phyloP scores from a whole-genome alignment of 53 echinoderm and acorn worm genomes.

The Echinometra lucunter region DNA sequence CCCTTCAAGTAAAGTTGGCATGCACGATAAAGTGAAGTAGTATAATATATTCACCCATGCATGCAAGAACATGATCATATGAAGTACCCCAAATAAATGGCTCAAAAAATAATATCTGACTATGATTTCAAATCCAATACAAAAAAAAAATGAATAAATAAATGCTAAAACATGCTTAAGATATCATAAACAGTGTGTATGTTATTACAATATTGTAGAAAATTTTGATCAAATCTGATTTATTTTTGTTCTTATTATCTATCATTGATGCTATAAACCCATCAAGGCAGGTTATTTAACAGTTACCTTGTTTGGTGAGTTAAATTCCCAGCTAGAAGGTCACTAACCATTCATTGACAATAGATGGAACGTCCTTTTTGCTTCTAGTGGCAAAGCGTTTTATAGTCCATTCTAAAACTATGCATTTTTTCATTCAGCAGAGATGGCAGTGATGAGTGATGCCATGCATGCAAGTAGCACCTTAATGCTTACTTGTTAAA shows the following conservation, averaged over 20 bases:
- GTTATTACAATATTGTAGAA: too few relatives aligned
- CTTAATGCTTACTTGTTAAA: neutral
- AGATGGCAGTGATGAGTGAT: neutral
- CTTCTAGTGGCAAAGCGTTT: neutral
- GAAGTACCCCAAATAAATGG: neutral
- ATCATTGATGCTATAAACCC: neutral
- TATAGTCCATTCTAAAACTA: neutral
- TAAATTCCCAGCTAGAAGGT: neutral
- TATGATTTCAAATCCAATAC: neutral
- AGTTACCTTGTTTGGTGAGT: neutral
- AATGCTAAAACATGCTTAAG: neutral
- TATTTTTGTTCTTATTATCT: neutral
- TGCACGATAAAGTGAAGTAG: neutral
- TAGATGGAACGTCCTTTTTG: neutral
- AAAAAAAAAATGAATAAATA: neutral
- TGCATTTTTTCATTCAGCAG: neutral
- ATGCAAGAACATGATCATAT: neutral
- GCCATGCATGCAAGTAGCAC: conserved; percentile 16
- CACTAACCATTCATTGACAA: neutral
- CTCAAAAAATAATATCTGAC: neutral
- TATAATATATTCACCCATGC: neutral
- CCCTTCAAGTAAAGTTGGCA: neutral
- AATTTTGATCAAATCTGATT: too few relatives aligned
- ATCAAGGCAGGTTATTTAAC: neutral
- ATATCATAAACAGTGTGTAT: neutral